A percentile compares a stretch with the other conserved stretches of the same genome.
Evolutionary conservation across 2,113 vertebrate genomes (phyloP).

Genomic region (Paedocypris sp.): DNA sequence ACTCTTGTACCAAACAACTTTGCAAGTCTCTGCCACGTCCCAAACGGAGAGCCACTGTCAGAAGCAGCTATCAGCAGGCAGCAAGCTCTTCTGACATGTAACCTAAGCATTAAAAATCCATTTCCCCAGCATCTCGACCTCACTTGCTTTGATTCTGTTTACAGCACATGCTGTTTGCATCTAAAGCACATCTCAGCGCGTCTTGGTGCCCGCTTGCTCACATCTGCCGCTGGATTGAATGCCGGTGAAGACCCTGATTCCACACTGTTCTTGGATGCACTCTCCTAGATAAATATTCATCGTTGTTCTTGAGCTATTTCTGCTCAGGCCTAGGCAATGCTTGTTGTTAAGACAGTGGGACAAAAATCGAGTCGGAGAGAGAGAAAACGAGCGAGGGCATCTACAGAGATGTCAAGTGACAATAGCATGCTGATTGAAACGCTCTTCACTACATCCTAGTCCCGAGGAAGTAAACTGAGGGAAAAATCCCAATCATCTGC

Average conservation of each 20-base stretch:
- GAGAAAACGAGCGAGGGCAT: constrained; percentile 20
- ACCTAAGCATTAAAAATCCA: constrained; percentile 46
- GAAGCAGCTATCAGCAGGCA: constrained; percentile 20
- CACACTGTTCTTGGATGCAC: constrained; percentile 33
- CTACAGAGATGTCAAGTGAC: constrained; percentile 32
- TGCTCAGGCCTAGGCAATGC: constrained; percentile 43
- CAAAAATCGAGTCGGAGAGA: constrained; percentile 10
- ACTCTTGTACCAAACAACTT: constrained; percentile 15
- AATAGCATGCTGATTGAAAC: constrained; percentile 53
- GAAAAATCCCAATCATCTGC: background rate
- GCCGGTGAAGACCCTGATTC: constrained; percentile 32
- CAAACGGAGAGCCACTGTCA: background rate
- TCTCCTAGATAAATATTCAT: constrained; percentile 52
- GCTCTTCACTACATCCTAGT: constrained; percentile 22
- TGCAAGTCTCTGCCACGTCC: constrained; percentile 1
- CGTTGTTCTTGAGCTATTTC: constrained; percentile 37
- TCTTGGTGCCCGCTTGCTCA: constrained; percentile 1
- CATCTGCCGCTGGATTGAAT: constrained; percentile 11
- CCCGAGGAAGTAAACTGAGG: background rate
- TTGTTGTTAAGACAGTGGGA: constrained; percentile 42
- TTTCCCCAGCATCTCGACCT: constrained; percentile 38
- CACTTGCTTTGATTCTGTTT: constrained; percentile 32
- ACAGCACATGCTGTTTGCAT: constrained; percentile 29
- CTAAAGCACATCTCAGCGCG: constrained; percentile 4
- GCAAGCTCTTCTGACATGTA: constrained; percentile 32